phyloP scores from a whole-genome alignment of 1,140 invertebrate species.

The Harpegnathos saltator region DNA sequence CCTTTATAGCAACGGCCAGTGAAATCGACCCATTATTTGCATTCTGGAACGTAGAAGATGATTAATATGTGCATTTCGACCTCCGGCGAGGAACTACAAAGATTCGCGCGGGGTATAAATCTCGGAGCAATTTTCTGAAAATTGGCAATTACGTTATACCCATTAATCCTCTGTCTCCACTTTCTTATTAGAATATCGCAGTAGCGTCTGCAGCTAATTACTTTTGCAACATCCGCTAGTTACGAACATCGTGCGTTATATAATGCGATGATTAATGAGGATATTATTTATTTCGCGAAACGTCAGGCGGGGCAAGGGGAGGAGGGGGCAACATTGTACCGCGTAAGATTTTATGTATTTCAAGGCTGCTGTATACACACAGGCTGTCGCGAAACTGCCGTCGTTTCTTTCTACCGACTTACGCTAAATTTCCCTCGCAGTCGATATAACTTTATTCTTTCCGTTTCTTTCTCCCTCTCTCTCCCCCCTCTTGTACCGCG shows the following conservation, averaged over 20 bases:
- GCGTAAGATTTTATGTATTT: neutral
- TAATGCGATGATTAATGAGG: constrained; percentile 55
- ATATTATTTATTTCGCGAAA: constrained; percentile 57
- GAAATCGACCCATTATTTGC: neutral
- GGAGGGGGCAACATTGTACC: constrained; percentile 22
- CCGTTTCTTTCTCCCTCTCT: no score
- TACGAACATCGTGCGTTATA: constrained; percentile 43
- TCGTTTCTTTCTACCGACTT: neutral
- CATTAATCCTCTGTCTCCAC: constrained; percentile 65
- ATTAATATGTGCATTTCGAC: constrained; percentile 56
- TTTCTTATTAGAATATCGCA: constrained; percentile 57
- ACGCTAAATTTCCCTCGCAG: constrained; percentile 7
- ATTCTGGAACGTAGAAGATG: constrained; percentile 39
- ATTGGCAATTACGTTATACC: constrained; percentile 66
- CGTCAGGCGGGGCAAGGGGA: no score
- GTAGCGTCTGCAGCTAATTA: constrained; percentile 63
- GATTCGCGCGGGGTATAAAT: constrained; percentile 57
- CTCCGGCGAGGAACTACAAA: constrained; percentile 37
- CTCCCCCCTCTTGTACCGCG: neutral
- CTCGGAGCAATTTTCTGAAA: constrained; percentile 64
- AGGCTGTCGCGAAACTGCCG: neutral
- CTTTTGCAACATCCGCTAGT: constrained; percentile 58
- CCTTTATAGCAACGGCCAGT: neutral
- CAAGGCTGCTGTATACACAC: neutral
- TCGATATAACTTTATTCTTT: constrained; percentile 36